Evolutionary conservation across 1,140 invertebrate species (phyloP).

Genomic region (Bombus soroeensis): DNA sequence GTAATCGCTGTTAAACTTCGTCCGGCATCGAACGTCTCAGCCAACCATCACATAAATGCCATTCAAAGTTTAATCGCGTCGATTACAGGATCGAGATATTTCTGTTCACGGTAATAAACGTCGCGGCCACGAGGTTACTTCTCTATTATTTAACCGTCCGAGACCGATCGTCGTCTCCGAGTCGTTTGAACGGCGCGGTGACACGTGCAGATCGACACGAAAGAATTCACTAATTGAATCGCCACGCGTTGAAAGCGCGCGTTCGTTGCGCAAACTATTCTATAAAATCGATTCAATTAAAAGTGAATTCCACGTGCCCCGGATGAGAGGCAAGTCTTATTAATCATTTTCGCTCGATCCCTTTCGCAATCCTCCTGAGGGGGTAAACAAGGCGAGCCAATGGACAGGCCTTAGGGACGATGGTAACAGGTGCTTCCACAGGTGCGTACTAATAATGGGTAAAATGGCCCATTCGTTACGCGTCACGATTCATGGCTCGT

Average conservation of each 20-base stretch:
- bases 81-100: conserved; percentile 48
- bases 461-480: conserved; percentile 50
- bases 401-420: conserved; percentile 25
- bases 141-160: conserved; percentile 34
- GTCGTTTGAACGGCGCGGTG: neutral
- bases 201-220: neutral
- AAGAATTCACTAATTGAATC: conserved; percentile 30
- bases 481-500: conserved; percentile 27
- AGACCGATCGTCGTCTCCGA: neutral
- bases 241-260: conserved; percentile 1
- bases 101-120: conserved; percentile 26
- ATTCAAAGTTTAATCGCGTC: conserved; percentile 50
- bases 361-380: conserved; percentile 46
- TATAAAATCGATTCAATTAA: conserved; percentile 51
- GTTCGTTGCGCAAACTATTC: conserved; percentile 11
- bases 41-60: conserved; percentile 37
- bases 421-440: conserved; percentile 56
- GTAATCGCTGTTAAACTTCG: conserved; percentile 39
- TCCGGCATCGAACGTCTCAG: conserved; percentile 9
- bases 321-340: conserved; percentile 49
- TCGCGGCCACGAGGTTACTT: neutral
- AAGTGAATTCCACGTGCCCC: conserved; percentile 36
- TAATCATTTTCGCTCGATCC: conserved; percentile 57
- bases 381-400: conserved; percentile 10
- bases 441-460: conserved; percentile 33